Base-by-base conservation (phyloP, 2,888 invertebrate species). In the Sphaeridia pumilis region DNA sequence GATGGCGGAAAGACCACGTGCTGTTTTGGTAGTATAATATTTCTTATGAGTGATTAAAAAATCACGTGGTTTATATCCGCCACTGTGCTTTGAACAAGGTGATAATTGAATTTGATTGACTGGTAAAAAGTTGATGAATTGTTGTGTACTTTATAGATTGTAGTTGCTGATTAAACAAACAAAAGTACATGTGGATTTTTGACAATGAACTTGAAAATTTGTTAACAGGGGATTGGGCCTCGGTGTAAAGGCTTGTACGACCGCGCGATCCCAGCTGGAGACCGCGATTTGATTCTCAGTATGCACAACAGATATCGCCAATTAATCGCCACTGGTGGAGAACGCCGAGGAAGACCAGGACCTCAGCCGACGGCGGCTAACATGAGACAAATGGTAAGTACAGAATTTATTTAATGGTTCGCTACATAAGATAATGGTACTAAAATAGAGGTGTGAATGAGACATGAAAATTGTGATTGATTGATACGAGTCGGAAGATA, bases 231-330 rank as follows among this genome's bases (percentile, higher is more conserved):
- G 3, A 56, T 65, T 24, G 65, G 65, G 24, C 62, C 65, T 26
- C 46, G 57, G 51, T 65, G 65, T 46, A 62, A 62, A 54, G 58
- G 48, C 35, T 58, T 63, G 2, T 58, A 52, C 26, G 64, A 61
- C 46, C 54, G 56, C 4, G 65, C 61, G 20, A 56, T 65, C 22
- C 52, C 58, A 24, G 24, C 56, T 24, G 42, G 55, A 35, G 65
- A 65, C 27, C 55, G 60, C 20, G 49, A 82, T 70, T 74, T 78
- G 54, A 87, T 88, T 67, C 75, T 88, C 62, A 81, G 84, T 69
- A 79, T 81, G 65, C 88, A 88, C 74, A 89, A 89, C 73, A 79
- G 78, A 63, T 76, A 85, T 59, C 75, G 88, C 67, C 84, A 85
- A 70, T 76, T 78, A 42, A 82, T 87, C 59, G 87, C 88, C 56